phyloP scores from a whole-genome alignment of 2,888 invertebrate genomes.

The Monoplex corrugatus region DNA sequence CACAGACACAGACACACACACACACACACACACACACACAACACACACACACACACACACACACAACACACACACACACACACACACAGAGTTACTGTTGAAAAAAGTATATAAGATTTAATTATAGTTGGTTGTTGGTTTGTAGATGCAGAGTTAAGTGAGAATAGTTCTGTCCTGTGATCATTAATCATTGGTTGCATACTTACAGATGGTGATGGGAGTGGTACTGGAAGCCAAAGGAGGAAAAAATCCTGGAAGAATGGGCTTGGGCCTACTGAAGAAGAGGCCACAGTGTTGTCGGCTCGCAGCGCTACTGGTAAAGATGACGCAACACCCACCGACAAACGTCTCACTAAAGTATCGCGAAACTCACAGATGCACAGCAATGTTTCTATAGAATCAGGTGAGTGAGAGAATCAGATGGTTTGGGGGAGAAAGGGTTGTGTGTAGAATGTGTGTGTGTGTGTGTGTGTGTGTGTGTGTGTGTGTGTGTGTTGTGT shows the following conservation, averaged over 20 bases:
- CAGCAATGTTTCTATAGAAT: conserved; percentile 43
- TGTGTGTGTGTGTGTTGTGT: no score
- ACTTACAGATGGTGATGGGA: background rate
- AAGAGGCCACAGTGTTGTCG: background rate
- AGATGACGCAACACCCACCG: background rate
- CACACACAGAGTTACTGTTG: no score
- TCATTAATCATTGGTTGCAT: background rate
- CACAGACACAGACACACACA: no score
- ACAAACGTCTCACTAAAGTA: background rate
- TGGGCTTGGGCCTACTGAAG: background rate
- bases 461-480: conserved; percentile 6
- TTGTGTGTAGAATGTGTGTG: background rate
- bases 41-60: no score
- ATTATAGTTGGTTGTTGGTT: no score
- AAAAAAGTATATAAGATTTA: no score
- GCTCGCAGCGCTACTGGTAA: background rate
- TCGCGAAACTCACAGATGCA: conserved; percentile 48
- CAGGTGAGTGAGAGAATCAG: conserved; percentile 21
- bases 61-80: no score
- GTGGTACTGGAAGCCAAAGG: background rate
- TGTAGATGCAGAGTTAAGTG: background rate
- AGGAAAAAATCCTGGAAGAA: conserved; percentile 23
- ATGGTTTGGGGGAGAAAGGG: background rate
- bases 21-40: no score
- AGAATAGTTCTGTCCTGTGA: background rate